Percentiles rank a stretch among this genome's conserved stretches.
phyloP scores from a whole-genome alignment of 2,113 vertebrate species.

The Donacobius atricapilla region DNA sequence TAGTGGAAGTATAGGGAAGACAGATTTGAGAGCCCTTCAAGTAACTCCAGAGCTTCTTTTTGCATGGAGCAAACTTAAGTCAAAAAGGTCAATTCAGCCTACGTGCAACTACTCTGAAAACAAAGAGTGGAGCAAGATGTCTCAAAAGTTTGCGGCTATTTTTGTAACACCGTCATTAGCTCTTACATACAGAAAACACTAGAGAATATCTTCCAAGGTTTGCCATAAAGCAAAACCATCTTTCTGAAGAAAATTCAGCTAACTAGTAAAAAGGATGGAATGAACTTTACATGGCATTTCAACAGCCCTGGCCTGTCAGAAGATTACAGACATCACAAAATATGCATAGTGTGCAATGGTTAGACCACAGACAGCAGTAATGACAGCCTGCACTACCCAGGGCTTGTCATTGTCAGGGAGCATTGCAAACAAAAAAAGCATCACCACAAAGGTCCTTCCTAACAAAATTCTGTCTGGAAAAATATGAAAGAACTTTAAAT shows the following conservation, averaged over 20 bases:
- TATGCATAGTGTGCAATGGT: neutral
- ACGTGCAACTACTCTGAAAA: neutral
- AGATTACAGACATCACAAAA: constrained; percentile 34
- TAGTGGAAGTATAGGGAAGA: neutral
- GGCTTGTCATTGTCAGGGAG: neutral
- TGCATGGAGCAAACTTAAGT: neutral
- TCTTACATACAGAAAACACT: neutral
- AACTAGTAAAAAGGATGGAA: neutral
- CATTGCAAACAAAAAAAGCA: constrained; percentile 10
- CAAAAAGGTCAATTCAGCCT: neutral
- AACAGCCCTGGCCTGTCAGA: neutral
- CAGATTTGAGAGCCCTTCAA: neutral
- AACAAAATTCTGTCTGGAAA: neutral
- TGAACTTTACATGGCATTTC: constrained; percentile 34
- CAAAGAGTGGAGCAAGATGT: neutral
- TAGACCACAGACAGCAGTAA: neutral
- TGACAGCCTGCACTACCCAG: neutral
- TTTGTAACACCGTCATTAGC: neutral
- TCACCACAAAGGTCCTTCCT: neutral
- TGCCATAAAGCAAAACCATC: neutral
- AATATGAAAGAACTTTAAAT: neutral
- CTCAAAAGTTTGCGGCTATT: neutral
- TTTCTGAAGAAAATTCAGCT: neutral
- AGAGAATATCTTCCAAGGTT: neutral
- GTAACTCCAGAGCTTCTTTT: neutral